Percentiles rank a stretch among this genome's conserved stretches.
Evolutionary conservation across 2,888 invertebrate species (phyloP).

Genomic region (Drosophila kokeensis): DNA sequence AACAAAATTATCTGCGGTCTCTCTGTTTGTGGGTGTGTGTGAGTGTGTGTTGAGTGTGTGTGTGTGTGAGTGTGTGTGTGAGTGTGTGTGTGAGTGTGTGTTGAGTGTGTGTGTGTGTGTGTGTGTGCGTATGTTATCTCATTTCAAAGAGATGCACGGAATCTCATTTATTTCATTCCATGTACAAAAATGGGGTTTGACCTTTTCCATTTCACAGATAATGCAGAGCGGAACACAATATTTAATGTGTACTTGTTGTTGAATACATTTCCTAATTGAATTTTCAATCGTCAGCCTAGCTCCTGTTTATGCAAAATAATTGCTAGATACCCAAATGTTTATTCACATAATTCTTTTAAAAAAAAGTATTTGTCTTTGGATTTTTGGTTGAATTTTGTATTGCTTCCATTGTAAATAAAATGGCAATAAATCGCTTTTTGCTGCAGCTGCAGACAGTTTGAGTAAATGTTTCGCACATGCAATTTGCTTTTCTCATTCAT

Average conservation of each 20-base stretch:
- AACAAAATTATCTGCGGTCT: constrained; percentile 7
- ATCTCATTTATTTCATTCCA: constrained; percentile 37
- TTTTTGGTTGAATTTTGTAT: background rate
- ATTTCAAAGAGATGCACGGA: constrained; percentile 12
- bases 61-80: background rate
- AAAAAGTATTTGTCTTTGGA: background rate
- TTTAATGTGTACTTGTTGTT: background rate
- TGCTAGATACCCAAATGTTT: background rate
- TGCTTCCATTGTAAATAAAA: background rate
- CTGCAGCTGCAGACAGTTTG: background rate
- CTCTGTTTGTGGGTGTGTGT: background rate
- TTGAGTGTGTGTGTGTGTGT: background rate
- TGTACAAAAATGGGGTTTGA: constrained; percentile 9
- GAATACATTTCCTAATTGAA: constrained; percentile 14
- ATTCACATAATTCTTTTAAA: background rate
- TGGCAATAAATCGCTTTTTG: background rate
- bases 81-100: background rate
- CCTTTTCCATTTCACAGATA: constrained; percentile 2
- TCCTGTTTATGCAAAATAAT: background rate
- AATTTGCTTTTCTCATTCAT: background rate
- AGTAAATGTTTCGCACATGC: background rate
- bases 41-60: background rate
- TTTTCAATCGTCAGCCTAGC: background rate
- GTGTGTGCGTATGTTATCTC: constrained; percentile 5
- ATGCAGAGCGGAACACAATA: background rate